A percentile compares a stretch with the other conserved stretches of the same genome.
phyloP scores from a whole-genome alignment of 1,140 invertebrate species.

The Leptestheria dahalacensis region DNA sequence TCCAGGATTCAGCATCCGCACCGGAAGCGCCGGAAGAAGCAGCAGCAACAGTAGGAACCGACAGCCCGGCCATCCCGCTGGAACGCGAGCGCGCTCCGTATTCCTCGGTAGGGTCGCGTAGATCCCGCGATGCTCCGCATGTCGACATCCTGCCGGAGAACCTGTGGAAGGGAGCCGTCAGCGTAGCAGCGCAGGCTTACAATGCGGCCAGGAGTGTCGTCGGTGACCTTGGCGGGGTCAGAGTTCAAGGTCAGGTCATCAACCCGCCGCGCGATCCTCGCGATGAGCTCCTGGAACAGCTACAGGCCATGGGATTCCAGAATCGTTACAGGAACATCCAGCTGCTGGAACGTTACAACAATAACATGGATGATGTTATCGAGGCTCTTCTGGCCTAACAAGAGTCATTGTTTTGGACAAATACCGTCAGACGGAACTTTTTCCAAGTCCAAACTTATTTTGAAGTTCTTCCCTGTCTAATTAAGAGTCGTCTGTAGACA shows the following conservation, averaged over 20 bases:
- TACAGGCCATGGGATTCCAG: constrained; percentile 8
- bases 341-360: constrained; percentile 3
- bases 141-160: constrained; percentile 1
- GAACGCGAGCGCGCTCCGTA: neutral
- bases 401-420: neutral
- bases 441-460: too few relatives aligned
- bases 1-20: neutral
- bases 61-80: neutral
- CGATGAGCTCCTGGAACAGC: neutral
- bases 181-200: constrained; percentile 6
- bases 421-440: too few relatives aligned
- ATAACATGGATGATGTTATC: constrained; percentile 9
- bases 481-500: too few relatives aligned
- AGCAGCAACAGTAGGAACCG: too few relatives aligned
- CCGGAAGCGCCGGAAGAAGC: too few relatives aligned
- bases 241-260: too few relatives aligned
- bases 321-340: neutral
- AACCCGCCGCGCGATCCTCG: neutral
- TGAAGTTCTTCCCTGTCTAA: too few relatives aligned
- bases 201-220: constrained; percentile 6
- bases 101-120: neutral
- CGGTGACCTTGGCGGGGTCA: too few relatives aligned
- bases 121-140: neutral
- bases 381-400: neutral
- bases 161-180: neutral